Evolutionary conservation across 2,113 vertebrate species (phyloP).

Genomic region (Phrynocephalus versicolor): DNA sequence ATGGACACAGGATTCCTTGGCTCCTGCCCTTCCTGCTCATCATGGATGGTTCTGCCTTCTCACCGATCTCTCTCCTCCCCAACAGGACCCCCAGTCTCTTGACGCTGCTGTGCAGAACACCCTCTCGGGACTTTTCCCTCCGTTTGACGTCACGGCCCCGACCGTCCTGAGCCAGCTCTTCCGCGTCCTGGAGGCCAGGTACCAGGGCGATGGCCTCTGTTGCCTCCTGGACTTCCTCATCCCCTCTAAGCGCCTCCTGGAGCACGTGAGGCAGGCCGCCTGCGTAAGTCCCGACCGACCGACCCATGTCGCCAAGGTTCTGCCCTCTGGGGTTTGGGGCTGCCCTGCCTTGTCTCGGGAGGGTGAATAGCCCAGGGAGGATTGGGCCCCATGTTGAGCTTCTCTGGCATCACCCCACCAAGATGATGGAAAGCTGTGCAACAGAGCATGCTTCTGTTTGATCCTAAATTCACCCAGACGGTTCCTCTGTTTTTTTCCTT

Average conservation of each 20-base stretch:
- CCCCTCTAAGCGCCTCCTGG: slow-evolving; percentile 90
- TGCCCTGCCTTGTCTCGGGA: background rate
- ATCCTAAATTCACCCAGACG: background rate
- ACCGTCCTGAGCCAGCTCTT: slow-evolving; percentile 92
- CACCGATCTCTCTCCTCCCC: background rate
- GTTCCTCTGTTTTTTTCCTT: too few relatives aligned
- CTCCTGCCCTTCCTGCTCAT: too few relatives aligned
- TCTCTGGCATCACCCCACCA: background rate
- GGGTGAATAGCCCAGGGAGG: background rate
- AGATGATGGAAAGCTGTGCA: background rate
- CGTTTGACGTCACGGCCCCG: slow-evolving; percentile 90
- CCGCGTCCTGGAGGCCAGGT: slow-evolving; percentile 87
- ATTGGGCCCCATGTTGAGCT: background rate
- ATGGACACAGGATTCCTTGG: too few relatives aligned
- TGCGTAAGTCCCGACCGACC: slow-evolving; percentile 82
- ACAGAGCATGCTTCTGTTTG: background rate
- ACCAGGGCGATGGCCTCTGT: slow-evolving; percentile 86
- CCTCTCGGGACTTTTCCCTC: slow-evolving; percentile 87
- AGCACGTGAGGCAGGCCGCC: slow-evolving; percentile 89
- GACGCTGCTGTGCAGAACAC: slow-evolving; percentile 88
- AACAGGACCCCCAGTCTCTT: slow-evolving; percentile 84
- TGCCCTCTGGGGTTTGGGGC: background rate
- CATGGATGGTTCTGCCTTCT: background rate
- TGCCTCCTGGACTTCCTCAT: slow-evolving; percentile 93
- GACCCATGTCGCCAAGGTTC: too few relatives aligned